Base-by-base conservation (phyloP, 1,140 invertebrate species). In the Macrotrachela quadricornifera region DNA sequence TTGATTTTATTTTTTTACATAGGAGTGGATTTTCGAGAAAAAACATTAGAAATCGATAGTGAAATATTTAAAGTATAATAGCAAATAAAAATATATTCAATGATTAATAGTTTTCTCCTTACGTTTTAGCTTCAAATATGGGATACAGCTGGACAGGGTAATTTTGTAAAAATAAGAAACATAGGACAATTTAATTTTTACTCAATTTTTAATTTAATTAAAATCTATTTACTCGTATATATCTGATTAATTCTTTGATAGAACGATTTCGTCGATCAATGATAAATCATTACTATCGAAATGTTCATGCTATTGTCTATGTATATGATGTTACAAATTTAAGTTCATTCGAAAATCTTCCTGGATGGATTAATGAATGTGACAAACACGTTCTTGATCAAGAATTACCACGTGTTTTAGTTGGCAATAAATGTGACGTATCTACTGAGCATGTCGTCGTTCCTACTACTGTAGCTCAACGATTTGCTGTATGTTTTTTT, bases 21-120 rank as follows among this genome's bases (percentile, higher is more conserved):
- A 30, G 82, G 82, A 18, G 81, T 84, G 16, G 82, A 85, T 68
- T 83, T 84, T 67, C 68, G 82, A 60, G 81, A 83, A 68, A 76
- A 77, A 65, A 75, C 70, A 54, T 63, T 83, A 46, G 72, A 75
- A 55, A 77, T 83, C 54, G 77, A 79, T 59, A 75, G 75, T 47
- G 80, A 83, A 71, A 68, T 76, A 53, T 76, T 83, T 48, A 80
- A 79, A 30, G 21, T 30, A n/a, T n/a, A n/a, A n/a, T n/a, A n/a
- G n/a, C n/a, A n/a, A n/a, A n/a, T n/a, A 30, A 30, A 30, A 4
- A 30, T 30, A 4, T 8, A 30, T 30, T 30, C 21, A 30, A 30
- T 30, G 21, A 4, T 30, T 30, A 30, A 30, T 4, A 30, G 21
- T 4, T 4, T 4, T 8, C 8, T 8, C 8, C 21, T 30, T 30